Conservation (phyloP, 2,888 invertebrate species). For the Parelbella ahira region DNA sequence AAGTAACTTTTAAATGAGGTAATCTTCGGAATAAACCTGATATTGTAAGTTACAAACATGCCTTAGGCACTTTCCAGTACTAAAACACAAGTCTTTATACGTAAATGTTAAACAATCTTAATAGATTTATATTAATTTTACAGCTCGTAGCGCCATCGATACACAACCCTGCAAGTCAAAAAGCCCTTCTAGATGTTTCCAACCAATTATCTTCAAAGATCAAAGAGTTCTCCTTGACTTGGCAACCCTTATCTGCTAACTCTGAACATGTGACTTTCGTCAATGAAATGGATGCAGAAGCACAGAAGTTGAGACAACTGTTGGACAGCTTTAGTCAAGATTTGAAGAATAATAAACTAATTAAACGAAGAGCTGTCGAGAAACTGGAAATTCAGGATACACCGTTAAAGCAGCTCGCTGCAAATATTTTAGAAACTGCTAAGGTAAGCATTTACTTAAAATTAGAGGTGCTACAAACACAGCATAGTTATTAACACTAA, state of each 20-base stretch:
- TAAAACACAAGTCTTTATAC: no score
- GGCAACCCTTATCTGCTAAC: constrained; percentile 27
- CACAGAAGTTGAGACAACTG: constrained; percentile 35
- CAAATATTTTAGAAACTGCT: constrained; percentile 51
- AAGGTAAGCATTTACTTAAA: constrained; percentile 45
- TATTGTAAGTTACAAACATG: no score
- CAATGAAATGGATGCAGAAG: constrained; percentile 37
- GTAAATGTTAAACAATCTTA: no score
- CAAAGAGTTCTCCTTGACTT: constrained; percentile 38
- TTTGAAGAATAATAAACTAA: constrained; percentile 40
- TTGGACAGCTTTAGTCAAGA: constrained; percentile 42
- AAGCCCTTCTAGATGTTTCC: constrained; percentile 42
- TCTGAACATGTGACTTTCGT: constrained; percentile 30
- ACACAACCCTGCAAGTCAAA: constrained; percentile 47
- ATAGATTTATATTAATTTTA: neutral
- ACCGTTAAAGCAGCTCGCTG: constrained; percentile 49
- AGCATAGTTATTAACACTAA: no score
- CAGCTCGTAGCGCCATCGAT: constrained; percentile 55
- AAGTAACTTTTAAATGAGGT: no score
- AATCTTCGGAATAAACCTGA: no score
- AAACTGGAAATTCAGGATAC: constrained; percentile 48
- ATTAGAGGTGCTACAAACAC: no score
- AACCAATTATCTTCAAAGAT: constrained; percentile 41
- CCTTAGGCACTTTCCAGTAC: no score
- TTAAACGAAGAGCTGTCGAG: constrained; percentile 33